Evolutionary conservation across 1,140 invertebrate genomes (phyloP).

Genomic region (Meloidogyne hapla): DNA sequence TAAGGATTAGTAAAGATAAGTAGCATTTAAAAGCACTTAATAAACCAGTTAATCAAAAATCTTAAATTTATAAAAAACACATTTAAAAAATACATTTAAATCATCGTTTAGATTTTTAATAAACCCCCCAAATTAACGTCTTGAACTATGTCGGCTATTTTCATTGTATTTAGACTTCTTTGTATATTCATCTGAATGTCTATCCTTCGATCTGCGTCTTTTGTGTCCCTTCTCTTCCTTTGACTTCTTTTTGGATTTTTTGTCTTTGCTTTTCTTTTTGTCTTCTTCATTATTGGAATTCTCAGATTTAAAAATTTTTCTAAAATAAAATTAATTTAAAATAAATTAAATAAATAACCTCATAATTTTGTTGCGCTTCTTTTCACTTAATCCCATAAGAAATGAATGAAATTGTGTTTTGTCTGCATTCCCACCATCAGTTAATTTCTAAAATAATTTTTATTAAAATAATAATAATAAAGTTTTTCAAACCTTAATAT

Average conservation of each 20-base stretch:
- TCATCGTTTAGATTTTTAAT: too few relatives aligned
- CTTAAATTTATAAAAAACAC: not conserved
- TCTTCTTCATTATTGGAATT: slow-evolving; percentile 31
- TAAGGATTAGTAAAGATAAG: not conserved
- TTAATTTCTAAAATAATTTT: slow-evolving; percentile 33
- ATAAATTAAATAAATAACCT: slow-evolving; percentile 35
- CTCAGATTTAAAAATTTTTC: slow-evolving; percentile 43
- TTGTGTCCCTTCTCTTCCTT: slow-evolving; percentile 24
- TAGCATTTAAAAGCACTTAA: not conserved
- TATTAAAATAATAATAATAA: not conserved
- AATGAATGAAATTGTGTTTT: slow-evolving; percentile 41
- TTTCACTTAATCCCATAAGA: slow-evolving; percentile 41
- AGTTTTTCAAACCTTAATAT: slow-evolving; percentile 38
- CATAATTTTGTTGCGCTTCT: slow-evolving; percentile 43
- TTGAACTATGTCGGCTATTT: not conserved
- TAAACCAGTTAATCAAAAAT: not conserved
- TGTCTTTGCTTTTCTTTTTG: slow-evolving; percentile 30
- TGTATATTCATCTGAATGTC: not conserved
- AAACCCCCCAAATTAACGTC: not conserved
- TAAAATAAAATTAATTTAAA: slow-evolving; percentile 22
- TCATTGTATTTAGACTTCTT: too few relatives aligned
- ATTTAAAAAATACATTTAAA: not conserved
- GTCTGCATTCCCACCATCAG: slow-evolving; percentile 25
- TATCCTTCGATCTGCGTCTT: slow-evolving; percentile 9
- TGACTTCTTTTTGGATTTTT: slow-evolving; percentile 41